Percentiles rank a stretch among this genome's conserved stretches.
These are phyloP conservation scores for Hirtodrosophila trivittata DNA, from an alignment of 2,888 invertebrate genomes.

Conservation along the genomic window DNA sequence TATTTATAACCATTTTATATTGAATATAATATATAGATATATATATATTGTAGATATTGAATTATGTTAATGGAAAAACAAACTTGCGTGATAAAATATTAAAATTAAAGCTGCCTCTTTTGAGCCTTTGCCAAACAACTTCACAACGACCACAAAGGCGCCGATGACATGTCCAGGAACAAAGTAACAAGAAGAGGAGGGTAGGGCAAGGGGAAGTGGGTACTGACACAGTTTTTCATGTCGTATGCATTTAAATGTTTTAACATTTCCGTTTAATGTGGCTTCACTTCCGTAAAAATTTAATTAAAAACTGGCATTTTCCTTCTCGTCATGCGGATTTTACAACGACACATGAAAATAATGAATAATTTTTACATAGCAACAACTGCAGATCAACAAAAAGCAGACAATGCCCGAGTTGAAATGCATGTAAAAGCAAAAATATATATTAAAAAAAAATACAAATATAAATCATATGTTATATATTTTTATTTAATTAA, in stretches of 20 bases:
- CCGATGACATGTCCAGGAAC: neutral
- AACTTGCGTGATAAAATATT: neutral
- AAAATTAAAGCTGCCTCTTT: slow-evolving; percentile 3
- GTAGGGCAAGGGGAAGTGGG: neutral
- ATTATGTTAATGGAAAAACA: too few species aligned
- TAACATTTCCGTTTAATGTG: slow-evolving; percentile 76
- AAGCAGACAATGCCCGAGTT: slow-evolving; percentile 22
- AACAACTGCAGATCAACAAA: slow-evolving; percentile 23
- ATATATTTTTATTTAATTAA: slow-evolving; percentile 66
- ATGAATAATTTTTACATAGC: slow-evolving; percentile 42
- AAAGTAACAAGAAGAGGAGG: too few species aligned
- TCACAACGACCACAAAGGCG: slow-evolving; percentile 1
- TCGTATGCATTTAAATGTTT: slow-evolving; percentile 62
- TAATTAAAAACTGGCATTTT: slow-evolving; percentile 78
- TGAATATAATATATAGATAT: too few species aligned
- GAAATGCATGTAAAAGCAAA: slow-evolving; percentile 18
- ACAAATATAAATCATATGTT: slow-evolving; percentile 33
- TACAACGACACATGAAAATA: slow-evolving; percentile 39
- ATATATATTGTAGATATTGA: too few species aligned
- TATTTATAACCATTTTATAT: too few species aligned
- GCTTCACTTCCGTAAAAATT: slow-evolving; percentile 76
- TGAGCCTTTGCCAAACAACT: neutral
- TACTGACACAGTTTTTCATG: slow-evolving; percentile 4
- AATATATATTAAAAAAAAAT: slow-evolving; percentile 7
- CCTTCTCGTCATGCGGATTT: slow-evolving; percentile 31